A percentile compares a stretch with the other conserved stretches of the same genome.
These are phyloP conservation scores for Chymomyza costata DNA, from an alignment of 1,140 invertebrate genomes.

Conservation along the genomic window DNA sequence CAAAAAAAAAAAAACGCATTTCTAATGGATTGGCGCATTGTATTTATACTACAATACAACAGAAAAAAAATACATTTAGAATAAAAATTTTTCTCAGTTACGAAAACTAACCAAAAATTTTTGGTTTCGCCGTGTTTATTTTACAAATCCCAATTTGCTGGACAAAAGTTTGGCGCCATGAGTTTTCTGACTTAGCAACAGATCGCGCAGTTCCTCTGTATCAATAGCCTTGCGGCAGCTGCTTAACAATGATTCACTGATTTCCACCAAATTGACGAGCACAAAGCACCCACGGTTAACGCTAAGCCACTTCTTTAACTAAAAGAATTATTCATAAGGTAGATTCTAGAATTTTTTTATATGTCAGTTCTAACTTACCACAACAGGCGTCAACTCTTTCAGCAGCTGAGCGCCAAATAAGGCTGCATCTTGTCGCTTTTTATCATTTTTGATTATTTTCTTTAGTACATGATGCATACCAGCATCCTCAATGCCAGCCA, in stretches of 20 bases:
- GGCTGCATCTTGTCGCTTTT: conserved; percentile 67
- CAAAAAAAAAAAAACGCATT: background rate
- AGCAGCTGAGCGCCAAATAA: conserved; percentile 77
- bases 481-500: conserved; percentile 83
- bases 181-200: conserved; percentile 72
- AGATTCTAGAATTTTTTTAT: background rate
- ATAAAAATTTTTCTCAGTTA: too few relatives aligned
- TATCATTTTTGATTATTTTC: conserved; percentile 84
- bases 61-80: background rate
- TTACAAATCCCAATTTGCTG: conserved; percentile 68
- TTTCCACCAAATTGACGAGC: conserved; percentile 77
- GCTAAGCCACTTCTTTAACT: conserved; percentile 77
- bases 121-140: conserved; percentile 3
- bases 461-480: conserved; percentile 88
- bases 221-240: conserved; percentile 9
- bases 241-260: conserved; percentile 46
- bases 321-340: too few relatives aligned
- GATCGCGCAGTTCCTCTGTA: conserved; percentile 33
- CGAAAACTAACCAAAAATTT: too few relatives aligned
- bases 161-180: conserved; percentile 77
- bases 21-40: background rate
- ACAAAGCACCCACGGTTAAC: conserved; percentile 81
- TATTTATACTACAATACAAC: background rate
- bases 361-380: conserved; percentile 21
- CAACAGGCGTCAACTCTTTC: conserved; percentile 57